These are phyloP conservation scores for Listronotus bonariensis DNA, from an alignment of 1,140 invertebrate species.

Conservation along the genomic window DNA sequence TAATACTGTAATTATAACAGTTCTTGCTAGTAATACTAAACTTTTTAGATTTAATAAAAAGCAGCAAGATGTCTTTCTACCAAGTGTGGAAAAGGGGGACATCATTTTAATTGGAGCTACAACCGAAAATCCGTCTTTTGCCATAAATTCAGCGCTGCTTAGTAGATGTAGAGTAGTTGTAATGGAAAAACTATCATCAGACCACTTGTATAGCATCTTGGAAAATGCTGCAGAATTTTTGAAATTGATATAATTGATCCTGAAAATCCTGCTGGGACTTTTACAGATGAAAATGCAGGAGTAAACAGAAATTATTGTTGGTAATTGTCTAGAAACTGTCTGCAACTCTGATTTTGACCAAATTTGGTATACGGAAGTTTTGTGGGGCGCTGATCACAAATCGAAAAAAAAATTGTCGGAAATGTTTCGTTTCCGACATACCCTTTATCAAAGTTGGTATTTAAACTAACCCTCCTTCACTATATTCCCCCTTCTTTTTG, in stretches of 20 bases:
- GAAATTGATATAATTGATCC: constrained; percentile 50
- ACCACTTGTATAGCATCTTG: constrained; percentile 68
- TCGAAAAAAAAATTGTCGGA: too few relatives aligned
- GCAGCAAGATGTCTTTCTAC: constrained; percentile 73
- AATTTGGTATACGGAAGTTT: too few relatives aligned
- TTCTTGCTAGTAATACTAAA: too few relatives aligned
- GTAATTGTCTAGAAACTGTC: neutral
- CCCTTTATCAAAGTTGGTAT: too few relatives aligned
- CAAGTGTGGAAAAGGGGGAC: constrained; percentile 79
- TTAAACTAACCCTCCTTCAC: too few relatives aligned
- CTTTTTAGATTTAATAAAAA: constrained; percentile 74
- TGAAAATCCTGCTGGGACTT: constrained; percentile 25
- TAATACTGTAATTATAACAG: neutral
- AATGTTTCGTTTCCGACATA: too few relatives aligned
- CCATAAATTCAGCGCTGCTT: constrained; percentile 77
- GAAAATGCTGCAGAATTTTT: constrained; percentile 61
- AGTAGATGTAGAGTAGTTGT: constrained; percentile 78
- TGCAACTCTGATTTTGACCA: too few relatives aligned
- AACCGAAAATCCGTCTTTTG: constrained; percentile 88
- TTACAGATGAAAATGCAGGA: constrained; percentile 28
- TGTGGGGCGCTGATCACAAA: too few relatives aligned
- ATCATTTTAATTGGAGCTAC: constrained; percentile 85
- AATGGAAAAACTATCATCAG: constrained; percentile 69
- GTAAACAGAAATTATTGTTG: too few relatives aligned
- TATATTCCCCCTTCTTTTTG: too few relatives aligned